Evolutionary conservation across 23 tunicate species (phyloP), one percentile per base, ranked within the genome.

Genomic region (Halocynthia roretzi): DNA sequence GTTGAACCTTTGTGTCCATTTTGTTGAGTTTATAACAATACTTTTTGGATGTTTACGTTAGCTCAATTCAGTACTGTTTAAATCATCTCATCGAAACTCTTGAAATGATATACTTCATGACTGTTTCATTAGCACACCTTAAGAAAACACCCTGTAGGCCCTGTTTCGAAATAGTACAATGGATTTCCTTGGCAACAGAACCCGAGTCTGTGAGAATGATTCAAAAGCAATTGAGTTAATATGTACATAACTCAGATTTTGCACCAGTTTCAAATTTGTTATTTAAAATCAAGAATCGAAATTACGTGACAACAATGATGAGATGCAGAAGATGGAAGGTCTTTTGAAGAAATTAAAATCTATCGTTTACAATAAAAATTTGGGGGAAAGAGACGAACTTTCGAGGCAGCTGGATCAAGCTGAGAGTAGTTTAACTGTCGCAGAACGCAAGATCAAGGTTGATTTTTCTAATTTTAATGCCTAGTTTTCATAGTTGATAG

Each of bases 331-430:
- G 54, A 83, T 86, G 92, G 86, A 82, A 15, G 83, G 51, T 49
- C 70, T 81, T 7, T 71, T 92, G 78, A 64, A 80, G 7, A 72
- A 85, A 52, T 83, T 83, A 62, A 92, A 92, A 75, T 78, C 79
- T 52, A 62, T 92, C 49, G 86, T 84, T 61, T 78, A 84, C 21
- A 87, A 92, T 52, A 80, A 82, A 71, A 92, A 86, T 49, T 76
- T 92, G 17, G 87, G 88, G 8, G 98, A 92, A 79, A 52, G 98
- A 18, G 82, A 87, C 6, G 92, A 92, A 51, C 72, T 92, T 21
- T 78, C 92, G 12, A 71, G 81, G 53, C 82, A 86, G 77, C 85
- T 92, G n/a, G 50, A 75, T 5, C 61, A 60, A 53, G 78, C 93
- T 19, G 89, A 92, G 60, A 81, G 83, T 22, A 78, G 80, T 53